Conservation (phyloP, 2,113 vertebrate genomes). For the pig (Sus scrofa) region T2T-Sscrofa CM000821.6:45235001-45235500, state of each 20-base stretch:
- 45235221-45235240: conserved; percentile 41
- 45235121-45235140: conserved; percentile 63
- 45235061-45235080: conserved; percentile 84
- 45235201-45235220: conserved; percentile 74
- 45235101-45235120: conserved; percentile 66
- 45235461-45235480: too few relatives aligned
- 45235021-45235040: conserved; percentile 84
- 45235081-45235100: conserved; percentile 69
- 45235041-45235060: conserved; percentile 83
- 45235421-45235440: too few relatives aligned
- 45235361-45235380: too few relatives aligned
- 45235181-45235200: conserved; percentile 75
- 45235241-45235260: conserved; percentile 33
- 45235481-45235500: too few relatives aligned
- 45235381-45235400: too few relatives aligned
- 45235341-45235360: too few relatives aligned
- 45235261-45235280: not conserved
- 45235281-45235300: not conserved
- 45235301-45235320: not conserved
- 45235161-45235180: conserved; percentile 57
- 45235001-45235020: conserved; percentile 82
- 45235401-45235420: too few relatives aligned
- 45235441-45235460: too few relatives aligned
- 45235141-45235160: conserved; percentile 70
- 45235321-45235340: too few relatives aligned